Evolutionary conservation across 2,888 invertebrate genomes (phyloP).

Genomic region (Lasioglossum morio): DNA sequence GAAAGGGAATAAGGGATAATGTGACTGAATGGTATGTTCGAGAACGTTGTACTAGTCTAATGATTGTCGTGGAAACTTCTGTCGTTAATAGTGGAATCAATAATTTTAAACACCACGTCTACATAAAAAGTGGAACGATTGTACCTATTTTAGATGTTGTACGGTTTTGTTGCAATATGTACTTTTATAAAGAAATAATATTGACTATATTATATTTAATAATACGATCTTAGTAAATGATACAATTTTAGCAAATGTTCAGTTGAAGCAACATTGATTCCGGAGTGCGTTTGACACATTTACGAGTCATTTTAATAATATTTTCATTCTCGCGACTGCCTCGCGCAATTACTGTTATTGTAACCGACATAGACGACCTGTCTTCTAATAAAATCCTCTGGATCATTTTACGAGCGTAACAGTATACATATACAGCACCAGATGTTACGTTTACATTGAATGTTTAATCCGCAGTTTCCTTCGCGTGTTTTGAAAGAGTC

Average conservation of each 20-base stretch:
- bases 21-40: neutral
- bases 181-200: no score
- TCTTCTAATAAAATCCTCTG: constrained; percentile 25
- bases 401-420: constrained; percentile 8
- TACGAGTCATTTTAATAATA: constrained; percentile 46
- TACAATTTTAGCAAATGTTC: constrained; percentile 56
- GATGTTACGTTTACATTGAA: constrained; percentile 20
- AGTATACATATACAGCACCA: constrained; percentile 17
- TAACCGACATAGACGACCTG: constrained; percentile 11
- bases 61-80: neutral
- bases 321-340: constrained; percentile 15
- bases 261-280: constrained; percentile 63
- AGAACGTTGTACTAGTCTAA: neutral
- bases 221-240: constrained; percentile 36
- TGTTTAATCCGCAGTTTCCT: neutral
- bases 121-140: no score
- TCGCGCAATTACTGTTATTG: constrained; percentile 35
- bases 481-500: constrained; percentile 13
- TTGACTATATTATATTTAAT: no score
- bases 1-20: neutral
- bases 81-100: neutral
- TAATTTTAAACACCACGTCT: no score
- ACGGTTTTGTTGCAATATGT: no score
- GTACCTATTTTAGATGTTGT: no score
- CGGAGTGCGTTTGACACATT: constrained; percentile 53